Percentiles rank a stretch among this genome's conserved stretches.
These are phyloP conservation scores for Otolemur crassicaudatus DNA, from an alignment of 2,797 vertebrate species.

Conservation along the genomic window DNA sequence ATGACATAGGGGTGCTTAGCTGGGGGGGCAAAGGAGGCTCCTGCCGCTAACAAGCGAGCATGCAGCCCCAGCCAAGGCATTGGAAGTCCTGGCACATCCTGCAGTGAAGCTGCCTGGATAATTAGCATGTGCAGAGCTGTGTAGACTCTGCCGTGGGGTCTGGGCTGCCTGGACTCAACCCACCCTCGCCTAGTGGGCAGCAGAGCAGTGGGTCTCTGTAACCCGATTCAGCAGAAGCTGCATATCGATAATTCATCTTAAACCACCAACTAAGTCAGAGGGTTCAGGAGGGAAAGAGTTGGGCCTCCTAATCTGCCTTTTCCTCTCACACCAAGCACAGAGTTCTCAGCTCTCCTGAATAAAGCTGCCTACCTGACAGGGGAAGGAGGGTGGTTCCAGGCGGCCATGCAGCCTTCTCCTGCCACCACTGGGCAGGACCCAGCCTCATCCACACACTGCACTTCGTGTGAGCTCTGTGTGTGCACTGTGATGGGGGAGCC, in stretches of 20 bases:
- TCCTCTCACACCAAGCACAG: neutral
- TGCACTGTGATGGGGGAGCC: neutral
- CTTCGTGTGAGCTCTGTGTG: neutral
- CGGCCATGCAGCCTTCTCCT: neutral
- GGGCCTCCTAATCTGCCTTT: neutral
- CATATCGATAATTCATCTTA: constrained; percentile 60
- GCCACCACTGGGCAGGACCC: neutral
- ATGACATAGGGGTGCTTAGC: neutral
- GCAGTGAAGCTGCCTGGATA: neutral
- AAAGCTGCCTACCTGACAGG: neutral
- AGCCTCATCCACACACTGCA: fast-evolving
- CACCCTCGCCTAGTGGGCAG: neutral
- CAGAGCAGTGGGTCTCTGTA: neutral
- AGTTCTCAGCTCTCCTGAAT: neutral
- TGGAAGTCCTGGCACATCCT: neutral
- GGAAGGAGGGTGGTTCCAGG: fast-evolving
- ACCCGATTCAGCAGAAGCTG: constrained; percentile 3
- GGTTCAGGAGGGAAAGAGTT: neutral
- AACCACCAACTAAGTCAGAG: constrained; percentile 6
- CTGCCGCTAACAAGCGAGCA: fast-evolving
- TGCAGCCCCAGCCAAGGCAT: neutral
- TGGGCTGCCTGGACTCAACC: neutral
- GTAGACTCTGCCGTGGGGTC: neutral
- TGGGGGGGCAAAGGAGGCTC: too few relatives aligned
- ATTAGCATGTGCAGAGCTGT: neutral